Percentiles rank a stretch among this genome's conserved stretches.
These are phyloP conservation scores for Panonychus citri DNA, from an alignment of 1,140 invertebrate genomes.

Conservation along the genomic window DNA sequence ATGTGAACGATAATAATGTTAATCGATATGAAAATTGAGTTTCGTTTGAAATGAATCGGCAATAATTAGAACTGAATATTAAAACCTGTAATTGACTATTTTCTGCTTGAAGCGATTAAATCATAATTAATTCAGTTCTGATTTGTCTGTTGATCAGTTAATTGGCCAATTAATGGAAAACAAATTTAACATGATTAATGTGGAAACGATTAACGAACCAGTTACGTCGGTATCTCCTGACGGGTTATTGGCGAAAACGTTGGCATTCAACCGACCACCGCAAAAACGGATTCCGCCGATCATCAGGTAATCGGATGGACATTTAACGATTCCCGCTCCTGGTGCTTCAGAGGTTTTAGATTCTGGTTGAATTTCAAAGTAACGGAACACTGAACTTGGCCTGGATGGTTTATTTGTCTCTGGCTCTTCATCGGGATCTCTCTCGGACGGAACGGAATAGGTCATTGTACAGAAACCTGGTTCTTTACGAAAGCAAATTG, in stretches of 20 bases:
- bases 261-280: slow-evolving; percentile 39
- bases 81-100: too few relatives aligned
- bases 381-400: background rate
- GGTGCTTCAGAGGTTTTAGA: slow-evolving; percentile 21
- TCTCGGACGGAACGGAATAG: slow-evolving; percentile 21
- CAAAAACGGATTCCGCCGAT: slow-evolving; percentile 39
- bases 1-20: too few relatives aligned
- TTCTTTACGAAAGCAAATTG: slow-evolving; percentile 17
- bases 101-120: too few relatives aligned
- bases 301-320: slow-evolving; percentile 42
- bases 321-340: slow-evolving; percentile 41
- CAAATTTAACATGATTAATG: too few relatives aligned
- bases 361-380: slow-evolving; percentile 1
- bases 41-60: too few relatives aligned
- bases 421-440: background rate
- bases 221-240: background rate
- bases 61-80: too few relatives aligned
- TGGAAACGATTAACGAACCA: slow-evolving; percentile 2
- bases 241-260: background rate
- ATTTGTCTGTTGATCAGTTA: too few relatives aligned
- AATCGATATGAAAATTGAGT: too few relatives aligned
- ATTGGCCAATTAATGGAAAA: too few relatives aligned
- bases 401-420: background rate
- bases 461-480: slow-evolving; percentile 22
- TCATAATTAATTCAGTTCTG: too few relatives aligned